A percentile compares a stretch with the other conserved stretches of the same genome.
These are phyloP conservation scores for Cosmorhoe ocellata DNA, from an alignment of 2,888 invertebrate species.

Conservation along the genomic window DNA sequence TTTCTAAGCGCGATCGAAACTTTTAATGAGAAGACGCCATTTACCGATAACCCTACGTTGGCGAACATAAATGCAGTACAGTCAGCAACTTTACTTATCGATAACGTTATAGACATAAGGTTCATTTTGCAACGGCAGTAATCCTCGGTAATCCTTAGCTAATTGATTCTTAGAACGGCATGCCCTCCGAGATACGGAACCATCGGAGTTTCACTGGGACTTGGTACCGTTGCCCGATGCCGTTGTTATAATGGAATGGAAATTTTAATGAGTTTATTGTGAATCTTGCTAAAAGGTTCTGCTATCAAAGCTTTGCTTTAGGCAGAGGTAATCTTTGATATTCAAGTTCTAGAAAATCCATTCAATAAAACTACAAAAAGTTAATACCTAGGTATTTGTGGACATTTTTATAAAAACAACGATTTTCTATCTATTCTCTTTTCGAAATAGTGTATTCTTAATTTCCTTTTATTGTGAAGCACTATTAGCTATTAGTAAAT, in stretches of 20 bases:
- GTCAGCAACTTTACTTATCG: slow-evolving; percentile 7
- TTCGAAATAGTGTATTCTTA: too few species aligned
- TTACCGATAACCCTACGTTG: slow-evolving; percentile 37
- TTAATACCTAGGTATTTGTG: too few species aligned
- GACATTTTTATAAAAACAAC: too few species aligned
- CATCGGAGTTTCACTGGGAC: slow-evolving; percentile 28
- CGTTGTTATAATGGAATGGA: slow-evolving; percentile 30
- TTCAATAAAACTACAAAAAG: too few species aligned
- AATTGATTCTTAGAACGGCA: slow-evolving; percentile 63
- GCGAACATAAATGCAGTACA: too few species aligned
- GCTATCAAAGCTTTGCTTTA: background rate
- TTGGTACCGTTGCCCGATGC: slow-evolving; percentile 32
- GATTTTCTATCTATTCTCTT: too few species aligned
- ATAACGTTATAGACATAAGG: slow-evolving; percentile 21
- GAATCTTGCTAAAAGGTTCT: slow-evolving; percentile 5
- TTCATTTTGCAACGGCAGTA: slow-evolving; percentile 24
- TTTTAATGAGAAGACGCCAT: slow-evolving; percentile 65
- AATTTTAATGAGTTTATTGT: slow-evolving; percentile 19
- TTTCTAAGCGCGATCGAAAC: slow-evolving; percentile 60
- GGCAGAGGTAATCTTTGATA: background rate
- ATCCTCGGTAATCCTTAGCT: slow-evolving; percentile 48
- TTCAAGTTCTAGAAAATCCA: background rate
- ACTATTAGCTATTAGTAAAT: too few species aligned
- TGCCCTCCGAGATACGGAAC: slow-evolving; percentile 35
- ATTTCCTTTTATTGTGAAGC: too few species aligned